phyloP scores from a whole-genome alignment of 1,140 invertebrate genomes.

The Ceratosolen solmsi region DNA sequence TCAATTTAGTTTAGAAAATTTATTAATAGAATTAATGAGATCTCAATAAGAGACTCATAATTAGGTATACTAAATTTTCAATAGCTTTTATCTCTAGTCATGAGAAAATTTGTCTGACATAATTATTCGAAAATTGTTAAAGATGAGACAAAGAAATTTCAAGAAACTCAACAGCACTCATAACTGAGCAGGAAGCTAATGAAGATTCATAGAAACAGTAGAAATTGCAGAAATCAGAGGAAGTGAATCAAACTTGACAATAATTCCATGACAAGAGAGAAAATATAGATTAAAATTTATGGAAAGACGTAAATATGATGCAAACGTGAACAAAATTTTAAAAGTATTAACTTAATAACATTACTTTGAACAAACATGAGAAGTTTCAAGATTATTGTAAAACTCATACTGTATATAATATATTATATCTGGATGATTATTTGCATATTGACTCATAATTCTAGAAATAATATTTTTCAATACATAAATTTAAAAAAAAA shows the following conservation, averaged over 20 bases:
- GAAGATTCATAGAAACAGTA: no score
- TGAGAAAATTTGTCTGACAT: neutral
- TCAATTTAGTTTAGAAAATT: no score
- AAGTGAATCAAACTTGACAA: conserved; percentile 30
- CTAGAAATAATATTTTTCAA: no score
- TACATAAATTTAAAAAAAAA: no score
- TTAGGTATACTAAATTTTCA: neutral
- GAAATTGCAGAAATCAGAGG: conserved; percentile 34
- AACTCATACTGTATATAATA: no score
- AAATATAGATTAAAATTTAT: neutral
- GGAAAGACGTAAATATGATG: neutral
- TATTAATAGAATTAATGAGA: neutral
- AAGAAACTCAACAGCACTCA: neutral
- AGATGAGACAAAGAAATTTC: neutral
- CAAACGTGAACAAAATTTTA: no score
- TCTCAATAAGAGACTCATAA: neutral
- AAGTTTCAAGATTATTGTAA: no score
- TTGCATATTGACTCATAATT: no score
- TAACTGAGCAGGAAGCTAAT: neutral
- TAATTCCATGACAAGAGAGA: conserved; percentile 4
- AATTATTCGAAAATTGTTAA: neutral
- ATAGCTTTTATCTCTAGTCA: neutral
- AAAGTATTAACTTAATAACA: no score
- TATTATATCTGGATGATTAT: no score
- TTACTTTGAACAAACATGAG: no score